Evolutionary conservation across 1,140 invertebrate genomes (phyloP).

Genomic region (Drosophila sulfurigaster): DNA sequence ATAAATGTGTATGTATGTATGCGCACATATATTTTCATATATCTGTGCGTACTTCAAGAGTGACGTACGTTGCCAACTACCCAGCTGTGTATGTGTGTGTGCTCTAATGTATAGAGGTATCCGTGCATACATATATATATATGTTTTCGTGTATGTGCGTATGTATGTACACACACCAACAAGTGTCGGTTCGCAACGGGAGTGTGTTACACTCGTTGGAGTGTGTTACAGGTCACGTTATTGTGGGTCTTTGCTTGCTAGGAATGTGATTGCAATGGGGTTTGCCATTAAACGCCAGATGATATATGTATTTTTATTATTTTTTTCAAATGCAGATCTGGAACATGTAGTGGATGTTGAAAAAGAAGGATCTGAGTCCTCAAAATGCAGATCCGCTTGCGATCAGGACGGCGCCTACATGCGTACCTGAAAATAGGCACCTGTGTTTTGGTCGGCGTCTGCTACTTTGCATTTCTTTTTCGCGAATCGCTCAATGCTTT

Average conservation of each 20-base stretch:
- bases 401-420: conserved; percentile 73
- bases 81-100: conserved; percentile 19
- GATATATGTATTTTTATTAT: not conserved
- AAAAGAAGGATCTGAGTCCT: conserved; percentile 9
- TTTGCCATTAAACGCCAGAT: too few relatives aligned
- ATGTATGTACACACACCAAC: conserved; percentile 66
- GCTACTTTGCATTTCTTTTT: conserved; percentile 80
- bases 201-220: too few relatives aligned
- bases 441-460: conserved; percentile 68
- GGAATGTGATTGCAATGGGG: too few relatives aligned
- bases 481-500: conserved; percentile 80
- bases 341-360: conserved; percentile 50
- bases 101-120: not conserved
- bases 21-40: conserved; percentile 4
- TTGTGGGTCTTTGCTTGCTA: too few relatives aligned
- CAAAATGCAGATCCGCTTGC: conserved; percentile 74
- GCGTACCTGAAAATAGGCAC: conserved; percentile 76
- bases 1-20: conserved; percentile 9
- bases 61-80: conserved; percentile 65
- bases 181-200: conserved; percentile 58
- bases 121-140: conserved; percentile 6
- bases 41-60: conserved; percentile 47
- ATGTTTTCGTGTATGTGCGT: conserved; percentile 9
- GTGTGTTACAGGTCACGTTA: too few relatives aligned
- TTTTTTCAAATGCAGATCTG: not conserved